phyloP scores from a whole-genome alignment of 2,113 vertebrate genomes.

The Passer domesticus region DNA sequence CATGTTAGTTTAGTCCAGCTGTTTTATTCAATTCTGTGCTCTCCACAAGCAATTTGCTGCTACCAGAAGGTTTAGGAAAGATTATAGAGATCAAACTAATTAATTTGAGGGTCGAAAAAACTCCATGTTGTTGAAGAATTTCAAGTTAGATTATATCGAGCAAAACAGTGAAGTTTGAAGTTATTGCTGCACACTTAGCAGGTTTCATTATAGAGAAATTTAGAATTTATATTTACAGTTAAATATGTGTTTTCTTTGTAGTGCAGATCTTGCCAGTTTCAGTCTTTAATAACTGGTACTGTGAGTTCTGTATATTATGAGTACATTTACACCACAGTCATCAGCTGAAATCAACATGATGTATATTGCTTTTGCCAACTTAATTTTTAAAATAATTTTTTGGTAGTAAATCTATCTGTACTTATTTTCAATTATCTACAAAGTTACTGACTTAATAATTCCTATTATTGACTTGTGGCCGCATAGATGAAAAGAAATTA shows the following conservation, averaged over 20 bases:
- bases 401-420: background rate
- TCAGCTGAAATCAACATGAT: background rate
- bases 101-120: conserved; percentile 11
- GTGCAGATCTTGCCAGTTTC: background rate
- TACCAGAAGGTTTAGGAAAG: background rate
- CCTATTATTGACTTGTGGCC: background rate
- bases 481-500: background rate
- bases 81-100: conserved; percentile 19
- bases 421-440: background rate
- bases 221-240: background rate
- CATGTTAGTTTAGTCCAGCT: background rate
- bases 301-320: background rate
- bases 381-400: background rate
- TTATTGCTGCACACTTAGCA: background rate
- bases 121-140: background rate
- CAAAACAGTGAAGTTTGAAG: background rate
- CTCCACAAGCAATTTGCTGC: conserved; percentile 20
- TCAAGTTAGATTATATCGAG: background rate
- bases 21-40: conserved; percentile 21
- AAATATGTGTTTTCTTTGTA: conserved; percentile 5
- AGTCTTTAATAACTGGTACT: background rate
- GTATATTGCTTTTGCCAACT: background rate
- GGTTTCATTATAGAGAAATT: background rate
- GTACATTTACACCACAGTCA: background rate
- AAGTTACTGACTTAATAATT: background rate